Evolutionary conservation across 2,113 vertebrate genomes (phyloP).

Genomic region (Craseonycteris thonglongyai): DNA sequence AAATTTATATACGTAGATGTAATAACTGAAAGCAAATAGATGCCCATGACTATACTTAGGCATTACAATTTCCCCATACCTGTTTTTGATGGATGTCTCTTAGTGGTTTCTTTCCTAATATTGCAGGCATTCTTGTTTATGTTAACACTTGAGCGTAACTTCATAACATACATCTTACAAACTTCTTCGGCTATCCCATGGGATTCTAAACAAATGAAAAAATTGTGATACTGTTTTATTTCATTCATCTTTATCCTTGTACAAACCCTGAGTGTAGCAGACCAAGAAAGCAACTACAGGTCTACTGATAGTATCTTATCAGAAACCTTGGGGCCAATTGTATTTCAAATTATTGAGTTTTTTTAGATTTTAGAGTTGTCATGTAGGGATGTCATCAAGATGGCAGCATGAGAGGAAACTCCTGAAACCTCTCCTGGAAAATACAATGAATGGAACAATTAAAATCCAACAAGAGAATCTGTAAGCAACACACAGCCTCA

Average conservation of each 20-base stretch:
- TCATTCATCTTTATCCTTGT: neutral
- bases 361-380: conserved; percentile 11
- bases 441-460: too few relatives aligned
- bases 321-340: neutral
- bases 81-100: neutral
- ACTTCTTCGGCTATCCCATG: neutral
- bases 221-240: neutral
- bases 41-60: neutral
- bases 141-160: conserved; percentile 33
- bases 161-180: conserved; percentile 8
- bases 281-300: neutral
- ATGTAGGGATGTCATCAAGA: too few relatives aligned
- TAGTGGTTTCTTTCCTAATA: neutral
- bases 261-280: neutral
- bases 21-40: neutral
- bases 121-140: neutral
- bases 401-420: too few relatives aligned
- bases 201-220: conserved; percentile 46
- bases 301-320: neutral
- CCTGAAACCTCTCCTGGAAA: too few relatives aligned
- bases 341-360: neutral
- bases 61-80: conserved; percentile 35
- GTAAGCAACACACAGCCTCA: too few relatives aligned
- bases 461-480: too few relatives aligned
- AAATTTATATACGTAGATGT: neutral